Base-by-base conservation (phyloP, 1,140 invertebrate genomes). In the Atta cephalotes region DNA sequence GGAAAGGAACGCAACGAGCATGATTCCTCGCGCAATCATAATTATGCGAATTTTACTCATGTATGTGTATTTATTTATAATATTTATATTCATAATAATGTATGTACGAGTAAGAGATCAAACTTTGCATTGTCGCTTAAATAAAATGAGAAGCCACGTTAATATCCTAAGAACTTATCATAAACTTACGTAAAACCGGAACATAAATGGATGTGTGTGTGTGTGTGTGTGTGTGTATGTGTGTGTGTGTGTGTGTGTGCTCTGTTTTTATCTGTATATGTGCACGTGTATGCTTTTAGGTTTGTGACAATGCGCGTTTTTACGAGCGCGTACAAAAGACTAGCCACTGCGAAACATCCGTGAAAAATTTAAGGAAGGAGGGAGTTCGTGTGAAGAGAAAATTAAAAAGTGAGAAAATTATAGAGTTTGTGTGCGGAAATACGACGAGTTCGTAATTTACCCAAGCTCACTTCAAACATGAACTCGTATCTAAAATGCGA, bases 51-150 rank as follows among this genome's bases (percentile, higher is more conserved):
- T 68, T n/a, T 58, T 81, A 86, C 53, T 16, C 62, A 79, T 66
- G 63, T 85, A 86, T 87, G 45, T 53, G 78, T 79, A 86, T 85
- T 56, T 81, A 81, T 71, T 71, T 81, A 79, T 79, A 79, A 87
- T 87, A 87, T 89, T 79, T 84, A 84, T 76, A 86, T 87, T 58
- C 49, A 79, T 87, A 77, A 74, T 62, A 60, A 78, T 87, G 90
- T 82, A 86, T 88, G 88, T 91, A 90, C 87, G 88, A 89, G 79
- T 92, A 90, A 93, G 92, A 93, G 92, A 93, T 93, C 92, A 93
- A 92, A 93, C 86, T 72, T 92, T 92, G 90, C 91, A 92, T 88
- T 91, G 91, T 89, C 90, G 79, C 91, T 91, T 91, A 89, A 92
- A 90, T 76, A 80, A 90, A 88, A 88, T 86, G 66, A 90, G 85